Evolutionary conservation across 2,888 invertebrate species (phyloP), one percentile per base, ranked within the genome.

Genomic region (Agrotis ipsilon): DNA sequence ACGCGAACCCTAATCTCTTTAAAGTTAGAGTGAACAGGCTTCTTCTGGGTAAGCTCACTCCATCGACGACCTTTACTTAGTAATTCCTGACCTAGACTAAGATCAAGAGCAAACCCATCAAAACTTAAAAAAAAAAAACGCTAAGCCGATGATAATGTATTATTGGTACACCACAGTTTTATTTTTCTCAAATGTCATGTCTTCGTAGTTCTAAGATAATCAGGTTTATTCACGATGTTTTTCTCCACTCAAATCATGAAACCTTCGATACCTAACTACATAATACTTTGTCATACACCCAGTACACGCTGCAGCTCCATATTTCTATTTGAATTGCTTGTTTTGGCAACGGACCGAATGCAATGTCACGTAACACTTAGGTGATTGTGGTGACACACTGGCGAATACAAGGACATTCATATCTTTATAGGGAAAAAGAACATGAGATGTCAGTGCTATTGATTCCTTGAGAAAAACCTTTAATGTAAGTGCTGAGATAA

Each of bases 271-370:
- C 1, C 19, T 19, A 0, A 39, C 32, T n/a, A 1, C 21, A 43
- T 13, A 18, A 2, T 7, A 27, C 46, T 48, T 54, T 48, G 19
- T 73, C 13, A 49, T 14, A 43, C 45, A 51, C 21, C 14, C 19
- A 48, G 45, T 14, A 43, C 45, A 51, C 21, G 11, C 19, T 51
- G 45, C 46, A 55, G 54, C 18, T 66, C 46, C 54, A 78, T 66
- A 78, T 63, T 59, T 78, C 49, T 45, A 39, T 14, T 24, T 14
- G 19, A 49, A 49, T 7, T 7, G 19, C 24, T 54, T 39, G 21
- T 72, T 72, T 78, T 78, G 73, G 79, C 73, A 72, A 43, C 59
- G 24, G 16, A 18, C 16, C 21, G n/a, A 13, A 75, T 72, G 63
- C 66, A 32, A 14, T 59, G 59, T 78, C 79, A 76, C 79, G 78